phyloP scores from a whole-genome alignment of 2,113 vertebrate species.

The Heterotilapia buettikoferi region DNA sequence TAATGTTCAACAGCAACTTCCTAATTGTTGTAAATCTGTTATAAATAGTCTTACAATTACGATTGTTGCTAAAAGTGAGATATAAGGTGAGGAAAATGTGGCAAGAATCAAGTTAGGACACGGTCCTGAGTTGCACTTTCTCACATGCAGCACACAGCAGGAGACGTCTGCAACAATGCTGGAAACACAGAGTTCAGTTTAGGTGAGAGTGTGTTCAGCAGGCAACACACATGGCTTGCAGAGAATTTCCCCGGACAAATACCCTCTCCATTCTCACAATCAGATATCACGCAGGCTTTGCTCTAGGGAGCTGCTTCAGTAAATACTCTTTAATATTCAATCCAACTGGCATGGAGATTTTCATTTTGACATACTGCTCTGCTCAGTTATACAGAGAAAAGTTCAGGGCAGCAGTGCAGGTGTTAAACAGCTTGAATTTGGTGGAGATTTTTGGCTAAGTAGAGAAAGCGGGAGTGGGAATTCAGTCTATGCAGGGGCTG shows the following conservation, averaged over 20 bases:
- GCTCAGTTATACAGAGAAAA: background rate
- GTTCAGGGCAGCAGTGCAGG: background rate
- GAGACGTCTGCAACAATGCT: background rate
- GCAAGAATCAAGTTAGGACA: background rate
- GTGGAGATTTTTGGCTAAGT: background rate
- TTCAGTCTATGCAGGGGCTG: background rate
- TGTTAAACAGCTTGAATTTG: background rate
- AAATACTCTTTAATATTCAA: background rate
- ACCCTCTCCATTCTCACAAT: background rate
- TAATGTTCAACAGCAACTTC: background rate
- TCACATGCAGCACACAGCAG: background rate
- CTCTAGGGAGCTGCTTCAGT: background rate
- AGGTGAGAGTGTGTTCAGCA: background rate
- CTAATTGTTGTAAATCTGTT: background rate
- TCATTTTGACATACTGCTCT: background rate
- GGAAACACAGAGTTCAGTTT: background rate
- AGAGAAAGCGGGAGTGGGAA: background rate
- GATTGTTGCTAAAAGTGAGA: background rate
- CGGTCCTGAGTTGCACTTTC: background rate
- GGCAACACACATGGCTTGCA: background rate
- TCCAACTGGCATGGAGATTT: background rate
- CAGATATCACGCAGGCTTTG: background rate
- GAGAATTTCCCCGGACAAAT: background rate
- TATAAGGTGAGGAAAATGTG: background rate
- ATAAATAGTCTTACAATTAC: background rate